Percentiles rank a stretch among this genome's conserved stretches.
Evolutionary conservation across 2,888 invertebrate species (phyloP).

Genomic region (Hypolimnas misippus): DNA sequence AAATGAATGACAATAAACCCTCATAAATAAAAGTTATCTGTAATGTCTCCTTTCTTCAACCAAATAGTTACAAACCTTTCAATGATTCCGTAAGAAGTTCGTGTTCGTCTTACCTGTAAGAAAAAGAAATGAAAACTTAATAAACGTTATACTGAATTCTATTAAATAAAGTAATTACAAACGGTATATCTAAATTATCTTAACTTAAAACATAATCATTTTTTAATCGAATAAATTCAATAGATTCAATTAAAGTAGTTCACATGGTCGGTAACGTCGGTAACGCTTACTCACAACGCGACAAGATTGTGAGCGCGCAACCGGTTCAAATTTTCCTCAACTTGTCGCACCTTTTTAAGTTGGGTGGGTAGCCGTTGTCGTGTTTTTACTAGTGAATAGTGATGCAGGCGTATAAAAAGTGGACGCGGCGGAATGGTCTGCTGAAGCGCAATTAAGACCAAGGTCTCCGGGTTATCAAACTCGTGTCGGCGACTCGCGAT

Average conservation of each 20-base stretch:
- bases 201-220: not conserved
- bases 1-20: slow-evolving; percentile 5
- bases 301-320: slow-evolving; percentile 59
- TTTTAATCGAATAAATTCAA: slow-evolving; percentile 4
- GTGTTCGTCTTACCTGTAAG: slow-evolving; percentile 61
- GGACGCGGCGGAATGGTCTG: slow-evolving; percentile 79
- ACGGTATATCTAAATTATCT: not conserved
- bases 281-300: slow-evolving; percentile 53
- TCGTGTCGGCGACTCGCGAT: slow-evolving; percentile 73
- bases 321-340: slow-evolving; percentile 60
- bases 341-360: slow-evolving; percentile 67
- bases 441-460: slow-evolving; percentile 83
- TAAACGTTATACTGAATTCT: slow-evolving; percentile 1
- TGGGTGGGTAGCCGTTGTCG: slow-evolving; percentile 69
- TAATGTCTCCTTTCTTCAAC: slow-evolving; percentile 2
- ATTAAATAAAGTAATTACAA: not conserved
- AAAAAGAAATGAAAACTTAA: slow-evolving; percentile 27
- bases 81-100: not conserved
- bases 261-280: slow-evolving; percentile 65
- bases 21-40: slow-evolving; percentile 20
- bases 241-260: slow-evolving; percentile 47
- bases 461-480: slow-evolving; percentile 84
- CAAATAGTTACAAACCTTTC: slow-evolving; percentile 9
- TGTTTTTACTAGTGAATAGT: slow-evolving; percentile 82
- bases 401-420: slow-evolving; percentile 83